These are phyloP conservation scores for Agriopis aurantiaria DNA, from an alignment of 2,888 invertebrate species.

Conservation along the genomic window DNA sequence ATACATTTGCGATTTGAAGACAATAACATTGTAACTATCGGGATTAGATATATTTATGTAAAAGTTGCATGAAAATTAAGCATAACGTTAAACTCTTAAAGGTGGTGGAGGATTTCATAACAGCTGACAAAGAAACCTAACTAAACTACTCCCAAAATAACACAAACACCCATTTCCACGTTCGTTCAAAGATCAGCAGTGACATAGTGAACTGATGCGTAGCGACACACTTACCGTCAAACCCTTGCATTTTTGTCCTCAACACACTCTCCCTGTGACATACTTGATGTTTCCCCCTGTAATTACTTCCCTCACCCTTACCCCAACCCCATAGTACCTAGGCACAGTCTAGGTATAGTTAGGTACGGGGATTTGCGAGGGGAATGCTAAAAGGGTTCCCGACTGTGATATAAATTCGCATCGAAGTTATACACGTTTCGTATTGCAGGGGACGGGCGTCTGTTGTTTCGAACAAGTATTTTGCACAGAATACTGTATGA, in stretches of 20 bases:
- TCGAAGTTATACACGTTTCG: slow-evolving; percentile 62
- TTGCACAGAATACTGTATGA: slow-evolving; percentile 46
- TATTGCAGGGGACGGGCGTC: slow-evolving; percentile 57
- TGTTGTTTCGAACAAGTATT: slow-evolving; percentile 66
- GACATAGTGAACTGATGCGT: slow-evolving; percentile 85
- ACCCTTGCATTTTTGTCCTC: slow-evolving; percentile 83
- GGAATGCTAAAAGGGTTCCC: slow-evolving; percentile 80
- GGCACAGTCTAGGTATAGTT: slow-evolving; percentile 74
- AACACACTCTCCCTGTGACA: slow-evolving; percentile 83
- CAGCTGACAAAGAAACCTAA: slow-evolving; percentile 5
- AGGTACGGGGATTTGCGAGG: slow-evolving; percentile 78
- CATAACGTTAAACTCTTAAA: no score
- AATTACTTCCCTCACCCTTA: slow-evolving; percentile 77
- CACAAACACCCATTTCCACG: slow-evolving; percentile 52
- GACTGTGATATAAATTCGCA: slow-evolving; percentile 71
- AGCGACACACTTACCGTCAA: slow-evolving; percentile 80
- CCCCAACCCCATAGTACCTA: slow-evolving; percentile 70
- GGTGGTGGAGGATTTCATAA: background rate
- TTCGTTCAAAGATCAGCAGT: slow-evolving; percentile 79
- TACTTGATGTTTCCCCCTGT: slow-evolving; percentile 82
- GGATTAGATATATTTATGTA: no score
- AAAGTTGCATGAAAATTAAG: no score
- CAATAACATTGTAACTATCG: no score
- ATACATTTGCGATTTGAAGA: no score
- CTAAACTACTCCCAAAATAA: slow-evolving; percentile 46